Evolutionary conservation across 2,797 vertebrate genomes (phyloP).

Genomic region (Salmo trutta): DNA sequence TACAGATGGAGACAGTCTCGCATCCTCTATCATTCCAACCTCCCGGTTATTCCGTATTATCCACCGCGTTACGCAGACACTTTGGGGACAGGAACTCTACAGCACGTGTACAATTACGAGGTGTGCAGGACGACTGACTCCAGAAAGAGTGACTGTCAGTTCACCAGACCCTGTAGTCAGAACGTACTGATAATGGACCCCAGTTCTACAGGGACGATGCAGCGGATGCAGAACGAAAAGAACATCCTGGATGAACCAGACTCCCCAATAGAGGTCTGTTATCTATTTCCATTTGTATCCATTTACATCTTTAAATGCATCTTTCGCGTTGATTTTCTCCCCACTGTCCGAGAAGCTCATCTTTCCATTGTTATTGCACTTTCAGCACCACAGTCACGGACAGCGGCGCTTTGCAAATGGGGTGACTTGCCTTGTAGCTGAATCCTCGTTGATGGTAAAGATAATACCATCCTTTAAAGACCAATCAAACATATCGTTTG

Average conservation of each 20-base stretch:
- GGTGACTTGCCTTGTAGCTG: too few relatives aligned
- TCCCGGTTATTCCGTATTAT: slow-evolving; percentile 56
- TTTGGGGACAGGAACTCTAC: slow-evolving; percentile 43
- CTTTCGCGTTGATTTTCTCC: not conserved
- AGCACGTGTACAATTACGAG: slow-evolving; percentile 47
- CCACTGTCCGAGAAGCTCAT: too few relatives aligned
- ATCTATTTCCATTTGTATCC: too few relatives aligned
- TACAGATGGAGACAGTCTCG: slow-evolving; percentile 23
- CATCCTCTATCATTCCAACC: slow-evolving; percentile 41
- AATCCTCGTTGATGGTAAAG: too few relatives aligned
- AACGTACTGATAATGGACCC: slow-evolving; percentile 34
- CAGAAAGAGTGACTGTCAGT: slow-evolving; percentile 44
- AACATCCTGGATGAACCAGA: not conserved
- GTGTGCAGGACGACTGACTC: slow-evolving; percentile 46
- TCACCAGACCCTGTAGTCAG: slow-evolving; percentile 27
- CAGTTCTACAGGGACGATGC: slow-evolving; percentile 34
- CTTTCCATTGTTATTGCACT: not conserved
- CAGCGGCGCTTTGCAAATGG: not conserved
- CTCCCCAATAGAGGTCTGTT: slow-evolving; percentile 7
- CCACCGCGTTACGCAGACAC: slow-evolving; percentile 50
- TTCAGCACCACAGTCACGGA: not conserved
- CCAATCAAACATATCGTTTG: too few relatives aligned
- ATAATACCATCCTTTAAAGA: too few relatives aligned
- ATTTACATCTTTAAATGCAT: too few relatives aligned
- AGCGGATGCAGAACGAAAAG: slow-evolving; percentile 19